Evolutionary conservation across 1,140 invertebrate species (phyloP), one percentile per base, ranked within the genome.

Genomic region (Papilio aristodemus): DNA sequence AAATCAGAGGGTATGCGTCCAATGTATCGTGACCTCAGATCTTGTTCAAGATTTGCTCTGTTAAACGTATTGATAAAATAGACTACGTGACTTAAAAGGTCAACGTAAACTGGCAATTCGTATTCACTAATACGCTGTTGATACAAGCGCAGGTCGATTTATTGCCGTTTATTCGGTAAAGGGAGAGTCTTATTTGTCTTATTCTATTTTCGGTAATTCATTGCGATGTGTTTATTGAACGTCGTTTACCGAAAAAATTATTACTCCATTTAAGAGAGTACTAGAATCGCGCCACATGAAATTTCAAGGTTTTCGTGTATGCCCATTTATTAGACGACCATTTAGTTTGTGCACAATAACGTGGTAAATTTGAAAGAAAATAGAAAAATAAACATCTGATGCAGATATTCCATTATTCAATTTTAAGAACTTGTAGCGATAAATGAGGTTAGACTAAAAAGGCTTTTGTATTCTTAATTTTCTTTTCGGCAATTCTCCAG

Each of bases 41-140:
- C 27, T 50, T 17, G 39, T 71, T 66, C 60, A 22, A 22, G 36
- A 67, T 67, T 72, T 71, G 41, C 50, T 59, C 60, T 72, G 37
- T 39, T 19, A 58, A n/a, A n/a, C 60, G 67, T 72, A 67, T 58
- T 27, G 38, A 19, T 67, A 50, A 62, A 69, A 50, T 32, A 54
- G 8, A 41, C 19, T 58, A 68, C 32, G 43, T 57, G 22, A 54
- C 27, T 68, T 69, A 39, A 62, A 37, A 74, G 81, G 57, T 82
- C 83, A 69, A 32, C 9, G 11, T 63, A 27, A n/a, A 50, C 19
- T 86, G 80, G 86, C 79, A 57, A 71, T 75, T 67, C 75, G 77
- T 83, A 81, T 83, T 81, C 81, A 85, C 84, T 90, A 89, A 89
- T 87, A 87, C 79, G 80, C 68, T 84, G 86, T 89, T 88, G 80